Base-by-base conservation (phyloP, 1,140 invertebrate species). In the Euura lappo region DNA sequence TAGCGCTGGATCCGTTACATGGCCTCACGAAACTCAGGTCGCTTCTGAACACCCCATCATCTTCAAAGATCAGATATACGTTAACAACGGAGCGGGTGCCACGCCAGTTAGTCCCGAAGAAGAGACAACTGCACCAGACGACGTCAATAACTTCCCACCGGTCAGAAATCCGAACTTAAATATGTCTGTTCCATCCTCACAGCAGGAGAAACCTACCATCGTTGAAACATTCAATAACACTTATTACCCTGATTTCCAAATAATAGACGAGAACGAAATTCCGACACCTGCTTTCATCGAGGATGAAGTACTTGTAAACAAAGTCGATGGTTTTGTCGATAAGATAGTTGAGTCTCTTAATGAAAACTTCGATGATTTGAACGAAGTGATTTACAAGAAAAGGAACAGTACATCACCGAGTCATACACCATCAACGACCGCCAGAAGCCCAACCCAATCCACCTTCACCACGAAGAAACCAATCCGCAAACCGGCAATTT, bases 81-180 rank as follows among this genome's bases (percentile, higher is more conserved):
- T 28, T 73, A 11, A 45, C 51, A 0, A 69, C 72, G 10, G 72
- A 45, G 2, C 46, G 65, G 3, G 45, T 45, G 73, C 77, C 13
- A 79, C 78, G 3, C 67, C 72, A 46, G 44, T 72, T 44, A 46
- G 28, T 10, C 83, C 79, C 68, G 84, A 85, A 1, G 84, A 87
- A 0, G 85, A 91, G 71, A 92, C 91, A 0, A 90, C 91, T 2
- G 82, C 87, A 0, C 89, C 91, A 0, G 92, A 94, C 75, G 93
- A 94, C 72, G 83, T 93, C 4, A 91, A 93, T 28, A 95, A 94
- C 75, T 96, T 96, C 85, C 94, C 94, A 45, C 94, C 94, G 0
- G 94, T 95, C 2, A 89, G 94, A 70, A 94, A 95, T 83, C 94
- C 94, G 0, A 93, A 94, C 85, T 84, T 94, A 0, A 95, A 95